phyloP scores from a whole-genome alignment of 2,113 vertebrate genomes.

The Cyprichromis sp. region DNA sequence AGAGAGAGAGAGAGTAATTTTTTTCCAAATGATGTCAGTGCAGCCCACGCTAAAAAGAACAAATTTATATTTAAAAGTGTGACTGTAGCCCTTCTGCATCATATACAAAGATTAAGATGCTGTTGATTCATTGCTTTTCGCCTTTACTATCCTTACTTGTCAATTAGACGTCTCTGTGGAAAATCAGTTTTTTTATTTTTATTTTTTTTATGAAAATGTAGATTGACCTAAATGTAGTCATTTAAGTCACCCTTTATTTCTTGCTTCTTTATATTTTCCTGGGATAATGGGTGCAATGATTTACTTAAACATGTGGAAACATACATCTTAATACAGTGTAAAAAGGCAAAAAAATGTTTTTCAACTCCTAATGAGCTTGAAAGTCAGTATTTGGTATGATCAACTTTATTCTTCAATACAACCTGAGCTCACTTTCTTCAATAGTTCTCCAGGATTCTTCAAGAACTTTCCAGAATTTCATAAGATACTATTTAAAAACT shows the following conservation, averaged over 20 bases:
- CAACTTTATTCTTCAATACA: not conserved
- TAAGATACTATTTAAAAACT: not conserved
- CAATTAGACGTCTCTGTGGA: not conserved
- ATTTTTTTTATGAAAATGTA: not conserved
- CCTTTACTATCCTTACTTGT: not conserved
- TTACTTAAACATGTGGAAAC: not conserved
- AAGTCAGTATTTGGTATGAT: not conserved
- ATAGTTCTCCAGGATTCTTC: not conserved
- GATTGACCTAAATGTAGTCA: not conserved
- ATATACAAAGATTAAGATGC: not conserved
- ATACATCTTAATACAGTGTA: not conserved
- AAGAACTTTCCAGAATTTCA: not conserved
- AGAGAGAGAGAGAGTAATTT: slow-evolving; percentile 37
- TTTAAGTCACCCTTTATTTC: not conserved
- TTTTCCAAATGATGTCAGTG: slow-evolving; percentile 60
- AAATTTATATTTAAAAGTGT: slow-evolving; percentile 15
- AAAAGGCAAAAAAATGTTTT: not conserved
- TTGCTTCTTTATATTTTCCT: not conserved
- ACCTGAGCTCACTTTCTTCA: not conserved
- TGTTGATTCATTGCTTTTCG: not conserved
- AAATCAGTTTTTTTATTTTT: rapidly evolving
- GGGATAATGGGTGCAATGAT: not conserved
- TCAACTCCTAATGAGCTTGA: not conserved
- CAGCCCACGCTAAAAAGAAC: slow-evolving; percentile 15
- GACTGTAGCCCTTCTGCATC: not conserved